Evolutionary conservation across 2,113 vertebrate species (phyloP).

Genomic region (Corydoras maculifer): DNA sequence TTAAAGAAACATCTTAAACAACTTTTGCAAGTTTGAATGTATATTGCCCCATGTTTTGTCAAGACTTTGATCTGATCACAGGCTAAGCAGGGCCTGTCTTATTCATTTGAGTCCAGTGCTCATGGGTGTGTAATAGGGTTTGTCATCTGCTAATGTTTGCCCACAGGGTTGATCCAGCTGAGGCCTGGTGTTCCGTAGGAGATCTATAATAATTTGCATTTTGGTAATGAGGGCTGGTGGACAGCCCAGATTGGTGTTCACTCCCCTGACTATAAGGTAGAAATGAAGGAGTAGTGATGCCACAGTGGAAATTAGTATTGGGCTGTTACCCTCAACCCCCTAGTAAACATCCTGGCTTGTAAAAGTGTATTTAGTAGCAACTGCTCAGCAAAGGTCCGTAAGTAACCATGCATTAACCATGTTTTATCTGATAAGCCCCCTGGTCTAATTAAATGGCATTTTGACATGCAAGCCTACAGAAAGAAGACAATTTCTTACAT

Average conservation of each 20-base stretch:
- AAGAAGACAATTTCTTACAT: too few species aligned
- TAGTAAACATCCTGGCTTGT: conserved; percentile 9
- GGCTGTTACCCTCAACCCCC: conserved; percentile 17
- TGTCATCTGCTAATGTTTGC: conserved; percentile 55
- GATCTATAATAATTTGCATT: conserved; percentile 49
- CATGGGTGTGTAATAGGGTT: conserved; percentile 46
- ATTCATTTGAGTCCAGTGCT: conserved; percentile 34
- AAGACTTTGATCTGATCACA: conserved; percentile 19
- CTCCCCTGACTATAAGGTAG: conserved; percentile 23
- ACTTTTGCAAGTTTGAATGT: too few species aligned
- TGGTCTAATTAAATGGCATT: too few species aligned
- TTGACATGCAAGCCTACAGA: too few species aligned
- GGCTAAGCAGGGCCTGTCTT: conserved; percentile 45
- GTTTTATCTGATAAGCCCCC: too few species aligned
- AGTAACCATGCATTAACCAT: conserved; percentile 24
- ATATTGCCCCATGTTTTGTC: too few species aligned
- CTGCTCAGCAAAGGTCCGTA: conserved; percentile 22
- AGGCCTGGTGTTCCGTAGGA: conserved; percentile 30
- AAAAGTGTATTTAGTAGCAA: conserved; percentile 37
- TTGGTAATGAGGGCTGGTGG: conserved; percentile 45
- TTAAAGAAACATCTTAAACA: too few species aligned
- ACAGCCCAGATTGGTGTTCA: conserved; percentile 22
- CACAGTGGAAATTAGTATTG: conserved; percentile 32
- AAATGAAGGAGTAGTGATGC: conserved; percentile 17
- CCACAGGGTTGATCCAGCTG: conserved; percentile 36